phyloP scores from a whole-genome alignment of 2,797 vertebrate genomes.

The Acrocephalus scirpaceus region DNA sequence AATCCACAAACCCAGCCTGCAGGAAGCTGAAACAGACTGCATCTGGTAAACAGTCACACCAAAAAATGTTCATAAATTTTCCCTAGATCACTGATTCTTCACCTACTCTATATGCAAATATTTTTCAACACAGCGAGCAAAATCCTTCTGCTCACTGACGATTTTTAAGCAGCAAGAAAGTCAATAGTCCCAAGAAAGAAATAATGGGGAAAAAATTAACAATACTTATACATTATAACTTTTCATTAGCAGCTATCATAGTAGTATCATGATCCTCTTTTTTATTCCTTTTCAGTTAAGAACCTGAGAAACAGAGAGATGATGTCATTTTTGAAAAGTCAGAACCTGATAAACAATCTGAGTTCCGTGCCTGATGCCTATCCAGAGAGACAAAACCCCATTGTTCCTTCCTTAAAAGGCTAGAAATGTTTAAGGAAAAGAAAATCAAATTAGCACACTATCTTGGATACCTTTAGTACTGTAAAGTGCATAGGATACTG shows the following conservation, averaged over 20 bases:
- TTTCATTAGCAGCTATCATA: neutral
- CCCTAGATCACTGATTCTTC: neutral
- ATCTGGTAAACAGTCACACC: neutral
- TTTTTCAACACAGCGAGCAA: neutral
- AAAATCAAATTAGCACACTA: neutral
- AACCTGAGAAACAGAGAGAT: neutral
- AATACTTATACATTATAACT: neutral
- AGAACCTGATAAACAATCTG: neutral
- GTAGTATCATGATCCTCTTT: fast-evolving
- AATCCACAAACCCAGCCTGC: neutral
- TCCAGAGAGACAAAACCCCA: neutral
- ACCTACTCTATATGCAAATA: neutral
- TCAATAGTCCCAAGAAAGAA: neutral
- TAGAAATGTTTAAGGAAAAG: neutral
- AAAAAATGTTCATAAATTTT: neutral
- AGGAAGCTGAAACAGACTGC: neutral
- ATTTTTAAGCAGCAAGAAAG: neutral
- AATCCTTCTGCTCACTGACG: neutral
- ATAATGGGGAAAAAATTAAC: neutral
- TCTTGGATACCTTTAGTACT: neutral
- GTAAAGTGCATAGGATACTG: neutral
- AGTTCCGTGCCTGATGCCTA: neutral
- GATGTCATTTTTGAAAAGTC: neutral
- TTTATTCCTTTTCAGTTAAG: neutral
- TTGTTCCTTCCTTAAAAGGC: neutral